phyloP scores from a whole-genome alignment of 2,113 vertebrate species.

The Semnornis frantzii region DNA sequence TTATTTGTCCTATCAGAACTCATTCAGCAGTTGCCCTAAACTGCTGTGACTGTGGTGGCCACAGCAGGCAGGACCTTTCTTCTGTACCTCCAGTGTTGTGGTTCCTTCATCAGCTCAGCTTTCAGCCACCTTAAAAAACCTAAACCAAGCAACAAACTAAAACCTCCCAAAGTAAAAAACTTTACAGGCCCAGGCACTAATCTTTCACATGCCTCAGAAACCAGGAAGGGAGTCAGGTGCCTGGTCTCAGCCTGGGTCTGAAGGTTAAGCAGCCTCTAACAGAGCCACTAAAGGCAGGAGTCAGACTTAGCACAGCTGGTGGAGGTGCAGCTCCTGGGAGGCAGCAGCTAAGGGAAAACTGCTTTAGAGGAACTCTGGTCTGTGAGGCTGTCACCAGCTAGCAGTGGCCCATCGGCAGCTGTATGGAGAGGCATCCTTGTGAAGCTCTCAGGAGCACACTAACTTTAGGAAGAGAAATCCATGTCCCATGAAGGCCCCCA shows the following conservation, averaged over 20 bases:
- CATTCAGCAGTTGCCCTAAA: not conserved
- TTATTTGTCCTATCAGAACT: not conserved
- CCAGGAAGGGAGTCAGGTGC: not conserved
- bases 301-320: not conserved
- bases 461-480: not conserved
- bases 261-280: not conserved
- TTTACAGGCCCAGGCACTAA: not conserved
- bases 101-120: not conserved
- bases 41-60: not conserved
- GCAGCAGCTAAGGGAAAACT: not conserved
- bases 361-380: not conserved
- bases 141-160: not conserved
- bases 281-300: not conserved
- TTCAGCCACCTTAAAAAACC: not conserved
- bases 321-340: not conserved
- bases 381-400: not conserved
- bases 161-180: not conserved
- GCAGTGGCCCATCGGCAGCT: accelerated
- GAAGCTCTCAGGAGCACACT: not conserved
- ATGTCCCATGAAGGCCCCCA: not conserved
- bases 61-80: not conserved
- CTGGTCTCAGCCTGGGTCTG: not conserved
- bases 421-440: not conserved
- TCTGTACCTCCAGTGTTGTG: not conserved
- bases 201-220: not conserved